phyloP scores from a whole-genome alignment of 2,888 invertebrate species.

The Perizoma affinitatum region DNA sequence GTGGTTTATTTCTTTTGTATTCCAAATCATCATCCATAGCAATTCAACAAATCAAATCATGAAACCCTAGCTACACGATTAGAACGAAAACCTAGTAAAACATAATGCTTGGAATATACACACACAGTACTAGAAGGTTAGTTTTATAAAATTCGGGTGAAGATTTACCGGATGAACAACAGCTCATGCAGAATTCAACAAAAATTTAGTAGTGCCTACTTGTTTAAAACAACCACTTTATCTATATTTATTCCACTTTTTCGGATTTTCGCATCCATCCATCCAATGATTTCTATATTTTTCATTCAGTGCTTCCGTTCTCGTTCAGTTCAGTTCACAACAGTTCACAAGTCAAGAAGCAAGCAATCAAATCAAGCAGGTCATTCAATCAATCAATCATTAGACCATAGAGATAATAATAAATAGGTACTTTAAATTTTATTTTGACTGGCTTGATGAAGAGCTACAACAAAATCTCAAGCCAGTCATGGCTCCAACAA shows the following conservation, averaged over 20 bases:
- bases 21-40: constrained; percentile 84
- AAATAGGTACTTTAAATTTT: not conserved
- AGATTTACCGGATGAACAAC: constrained; percentile 27
- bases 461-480: no score
- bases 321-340: no score
- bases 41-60: constrained; percentile 57
- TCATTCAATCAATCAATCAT: no score
- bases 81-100: constrained; percentile 50
- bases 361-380: no score
- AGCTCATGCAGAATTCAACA: constrained; percentile 15
- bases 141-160: constrained; percentile 28
- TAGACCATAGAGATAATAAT: no score
- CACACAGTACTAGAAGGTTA: constrained; percentile 38
- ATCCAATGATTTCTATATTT: not conserved
- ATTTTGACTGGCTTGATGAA: not conserved
- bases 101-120: constrained; percentile 31
- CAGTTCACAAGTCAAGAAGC: no score
- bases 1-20: constrained; percentile 86
- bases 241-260: constrained; percentile 13
- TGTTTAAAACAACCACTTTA: constrained; percentile 11
- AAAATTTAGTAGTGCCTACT: constrained; percentile 9
- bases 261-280: constrained; percentile 19
- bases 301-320: not conserved
- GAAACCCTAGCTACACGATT: constrained; percentile 34
- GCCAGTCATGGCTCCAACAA: no score